Percentiles rank a stretch among this genome's conserved stretches.
phyloP scores from a whole-genome alignment of 2,888 invertebrate genomes.

The Cerceris ruficornis region DNA sequence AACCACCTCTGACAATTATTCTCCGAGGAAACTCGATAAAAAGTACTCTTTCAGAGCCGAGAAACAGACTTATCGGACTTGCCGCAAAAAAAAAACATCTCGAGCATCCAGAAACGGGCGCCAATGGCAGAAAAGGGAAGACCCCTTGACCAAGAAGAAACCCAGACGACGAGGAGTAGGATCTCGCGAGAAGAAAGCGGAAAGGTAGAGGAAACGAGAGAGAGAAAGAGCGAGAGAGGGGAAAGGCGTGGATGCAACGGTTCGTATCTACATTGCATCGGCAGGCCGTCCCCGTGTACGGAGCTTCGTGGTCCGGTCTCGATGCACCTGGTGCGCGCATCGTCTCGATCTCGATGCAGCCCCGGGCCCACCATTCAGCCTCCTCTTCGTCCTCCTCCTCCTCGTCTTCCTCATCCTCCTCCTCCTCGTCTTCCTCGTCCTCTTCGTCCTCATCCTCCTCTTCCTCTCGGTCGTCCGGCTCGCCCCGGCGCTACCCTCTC shows the following conservation, averaged over 20 bases:
- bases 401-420: slow-evolving; percentile 3
- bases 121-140: not conserved
- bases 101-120: not conserved
- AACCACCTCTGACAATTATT: no score
- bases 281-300: slow-evolving; percentile 60
- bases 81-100: no score
- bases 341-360: slow-evolving; percentile 71
- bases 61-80: no score
- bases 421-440: slow-evolving; percentile 1
- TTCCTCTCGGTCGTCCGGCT: slow-evolving; percentile 12
- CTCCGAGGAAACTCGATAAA: no score
- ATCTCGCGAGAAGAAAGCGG: slow-evolving; percentile 14
- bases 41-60: no score
- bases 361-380: slow-evolving; percentile 57
- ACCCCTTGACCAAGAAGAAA: not conserved
- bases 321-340: slow-evolving; percentile 76
- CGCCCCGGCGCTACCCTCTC: slow-evolving; percentile 52
- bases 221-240: slow-evolving; percentile 47
- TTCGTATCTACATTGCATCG: slow-evolving; percentile 73
- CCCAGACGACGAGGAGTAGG: slow-evolving; percentile 14
- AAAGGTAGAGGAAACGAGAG: slow-evolving; percentile 21
- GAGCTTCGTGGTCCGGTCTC: slow-evolving; percentile 64
- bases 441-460: slow-evolving; percentile 4
- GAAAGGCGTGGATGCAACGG: slow-evolving; percentile 43
- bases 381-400: slow-evolving; percentile 1